Conservation (phyloP, 2,888 invertebrate genomes). For the Desoria tigrina region DNA sequence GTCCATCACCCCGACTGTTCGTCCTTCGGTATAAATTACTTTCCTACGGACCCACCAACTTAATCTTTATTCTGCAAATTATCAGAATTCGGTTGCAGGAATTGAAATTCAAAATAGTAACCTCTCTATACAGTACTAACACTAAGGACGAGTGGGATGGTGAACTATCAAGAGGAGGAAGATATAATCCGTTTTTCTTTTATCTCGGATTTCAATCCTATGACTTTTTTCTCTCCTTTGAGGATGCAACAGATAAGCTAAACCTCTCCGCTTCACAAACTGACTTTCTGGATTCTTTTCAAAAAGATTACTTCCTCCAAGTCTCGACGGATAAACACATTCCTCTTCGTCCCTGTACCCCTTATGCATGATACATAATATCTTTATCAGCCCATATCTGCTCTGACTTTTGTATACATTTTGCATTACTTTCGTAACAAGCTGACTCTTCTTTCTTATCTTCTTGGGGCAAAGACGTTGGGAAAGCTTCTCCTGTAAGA, state of each 20-base stretch:
- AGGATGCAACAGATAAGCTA: conserved; percentile 38
- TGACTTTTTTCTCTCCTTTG: conserved; percentile 44
- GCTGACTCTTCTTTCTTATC: conserved; percentile 3
- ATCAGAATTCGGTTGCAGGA: too few relatives aligned
- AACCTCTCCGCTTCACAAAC: conserved; percentile 31
- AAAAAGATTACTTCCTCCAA: conserved; percentile 38
- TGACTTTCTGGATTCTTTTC: conserved; percentile 42
- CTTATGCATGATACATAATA: conserved; percentile 4
- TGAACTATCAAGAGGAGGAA: too few relatives aligned
- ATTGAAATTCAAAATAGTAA: too few relatives aligned
- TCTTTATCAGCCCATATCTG: not conserved
- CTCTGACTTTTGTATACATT: not conserved
- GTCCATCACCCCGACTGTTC: too few relatives aligned
- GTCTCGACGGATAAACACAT: conserved; percentile 42
- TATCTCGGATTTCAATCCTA: conserved; percentile 38
- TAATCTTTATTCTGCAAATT: too few relatives aligned
- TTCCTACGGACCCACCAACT: too few relatives aligned
- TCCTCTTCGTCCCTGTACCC: conserved; percentile 18
- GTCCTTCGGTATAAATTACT: too few relatives aligned
- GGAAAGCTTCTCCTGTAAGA: too few relatives aligned
- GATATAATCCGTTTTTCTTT: conserved; percentile 40
- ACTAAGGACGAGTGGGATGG: too few relatives aligned
- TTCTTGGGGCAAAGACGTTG: not conserved
- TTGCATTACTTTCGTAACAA: not conserved
- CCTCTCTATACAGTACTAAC: too few relatives aligned